Evolutionary conservation across 2,797 vertebrate species (phyloP).

Genomic region (Darevskia nairensis): DNA sequence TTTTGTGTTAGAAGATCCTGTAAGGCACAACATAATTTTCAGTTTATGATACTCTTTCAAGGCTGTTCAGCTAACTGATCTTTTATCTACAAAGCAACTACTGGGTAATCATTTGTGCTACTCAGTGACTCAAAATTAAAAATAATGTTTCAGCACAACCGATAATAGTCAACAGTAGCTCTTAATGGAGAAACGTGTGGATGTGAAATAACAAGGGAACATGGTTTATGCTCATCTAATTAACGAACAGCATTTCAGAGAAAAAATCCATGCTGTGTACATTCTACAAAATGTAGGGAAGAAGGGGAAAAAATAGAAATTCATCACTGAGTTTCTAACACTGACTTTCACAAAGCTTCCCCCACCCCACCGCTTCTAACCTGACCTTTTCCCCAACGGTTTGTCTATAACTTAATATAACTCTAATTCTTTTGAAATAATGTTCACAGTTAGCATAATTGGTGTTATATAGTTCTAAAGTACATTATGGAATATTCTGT

Average conservation of each 20-base stretch:
- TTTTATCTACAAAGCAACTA: slow-evolving; percentile 51
- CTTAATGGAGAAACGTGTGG: slow-evolving; percentile 45
- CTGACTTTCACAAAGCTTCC: slow-evolving; percentile 52
- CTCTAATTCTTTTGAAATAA: slow-evolving; percentile 91
- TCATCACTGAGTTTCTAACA: slow-evolving; percentile 67
- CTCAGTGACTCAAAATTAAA: slow-evolving; percentile 50
- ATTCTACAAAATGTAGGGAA: slow-evolving; percentile 68
- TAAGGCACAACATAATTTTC: slow-evolving; percentile 64
- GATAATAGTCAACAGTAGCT: slow-evolving; percentile 45
- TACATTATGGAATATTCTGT: slow-evolving; percentile 88
- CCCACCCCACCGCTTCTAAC: slow-evolving; percentile 64
- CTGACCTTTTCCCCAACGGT: slow-evolving; percentile 79
- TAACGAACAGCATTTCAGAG: slow-evolving; percentile 20
- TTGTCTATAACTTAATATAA: slow-evolving; percentile 85
- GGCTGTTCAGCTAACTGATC: slow-evolving; percentile 52
- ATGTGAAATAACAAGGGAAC: slow-evolving; percentile 44
- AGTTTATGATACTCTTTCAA: slow-evolving; percentile 51
- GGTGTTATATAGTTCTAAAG: slow-evolving; percentile 90
- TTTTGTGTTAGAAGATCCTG: slow-evolving; percentile 37
- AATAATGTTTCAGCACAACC: slow-evolving; percentile 63
- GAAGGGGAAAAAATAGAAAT: slow-evolving; percentile 55
- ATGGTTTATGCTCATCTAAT: slow-evolving; percentile 9
- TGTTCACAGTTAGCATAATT: slow-evolving; percentile 87
- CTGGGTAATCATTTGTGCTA: slow-evolving; percentile 53
- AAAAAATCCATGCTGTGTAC: slow-evolving; percentile 46